Conservation (phyloP, 2,888 invertebrate genomes). For the Ectemnius continuus region DNA sequence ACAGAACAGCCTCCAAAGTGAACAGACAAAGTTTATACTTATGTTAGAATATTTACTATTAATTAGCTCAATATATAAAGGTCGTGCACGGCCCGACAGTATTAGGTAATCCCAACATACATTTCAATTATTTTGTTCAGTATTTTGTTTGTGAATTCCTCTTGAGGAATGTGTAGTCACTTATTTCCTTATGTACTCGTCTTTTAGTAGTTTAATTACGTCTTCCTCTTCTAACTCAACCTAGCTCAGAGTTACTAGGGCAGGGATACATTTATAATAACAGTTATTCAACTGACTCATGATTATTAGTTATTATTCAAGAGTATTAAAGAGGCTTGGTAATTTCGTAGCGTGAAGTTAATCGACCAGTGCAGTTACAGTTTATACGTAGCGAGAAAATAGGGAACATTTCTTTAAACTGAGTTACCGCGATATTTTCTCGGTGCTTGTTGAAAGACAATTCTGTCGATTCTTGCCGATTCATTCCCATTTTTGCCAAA, state of each 20-base stretch:
- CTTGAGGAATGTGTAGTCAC: background rate
- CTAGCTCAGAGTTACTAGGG: constrained; percentile 36
- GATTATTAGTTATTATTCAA: constrained; percentile 20
- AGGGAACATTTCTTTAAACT: background rate
- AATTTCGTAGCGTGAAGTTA: no score
- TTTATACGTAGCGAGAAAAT: background rate
- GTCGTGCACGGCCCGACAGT: constrained; percentile 47
- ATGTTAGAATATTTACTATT: constrained; percentile 58
- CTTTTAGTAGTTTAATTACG: constrained; percentile 46
- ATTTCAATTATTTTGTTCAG: constrained; percentile 13
- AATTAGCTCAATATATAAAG: constrained; percentile 60
- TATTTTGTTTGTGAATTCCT: background rate
- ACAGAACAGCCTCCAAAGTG: constrained; percentile 42
- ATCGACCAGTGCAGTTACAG: no score
- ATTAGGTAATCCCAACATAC: constrained; percentile 49
- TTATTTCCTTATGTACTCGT: constrained; percentile 39
- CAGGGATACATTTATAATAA: constrained; percentile 22
- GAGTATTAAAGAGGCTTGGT: constrained; percentile 8
- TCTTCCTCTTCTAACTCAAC: constrained; percentile 50
- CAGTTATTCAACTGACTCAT: background rate
- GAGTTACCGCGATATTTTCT: background rate
- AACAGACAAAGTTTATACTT: constrained; percentile 49
- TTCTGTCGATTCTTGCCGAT: background rate
- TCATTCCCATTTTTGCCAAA: background rate
- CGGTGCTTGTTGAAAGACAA: background rate